These are phyloP conservation scores for Coranthus polyacanthus DNA, from an alignment of 2,797 vertebrate genomes.

Conservation along the genomic window DNA sequence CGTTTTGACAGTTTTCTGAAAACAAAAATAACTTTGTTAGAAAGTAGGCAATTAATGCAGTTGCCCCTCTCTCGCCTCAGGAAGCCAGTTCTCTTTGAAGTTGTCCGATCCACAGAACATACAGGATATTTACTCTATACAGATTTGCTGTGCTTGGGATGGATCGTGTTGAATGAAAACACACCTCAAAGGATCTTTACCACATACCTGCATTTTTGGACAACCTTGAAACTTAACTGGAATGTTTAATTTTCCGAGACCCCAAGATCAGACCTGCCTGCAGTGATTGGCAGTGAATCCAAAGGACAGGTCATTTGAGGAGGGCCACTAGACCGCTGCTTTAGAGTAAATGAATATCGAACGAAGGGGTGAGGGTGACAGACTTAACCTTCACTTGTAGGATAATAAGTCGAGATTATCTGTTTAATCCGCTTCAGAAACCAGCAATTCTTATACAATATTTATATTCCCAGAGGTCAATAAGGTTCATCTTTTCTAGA, in stretches of 20 bases:
- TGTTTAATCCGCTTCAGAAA: constrained; percentile 24
- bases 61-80: constrained; percentile 58
- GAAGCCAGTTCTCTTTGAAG: constrained; percentile 79
- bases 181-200: constrained; percentile 73
- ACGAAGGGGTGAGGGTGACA: background rate
- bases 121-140: constrained; percentile 80
- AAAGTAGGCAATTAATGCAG: constrained; percentile 69
- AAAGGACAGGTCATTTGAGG: constrained; percentile 42
- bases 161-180: constrained; percentile 72
- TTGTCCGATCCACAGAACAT: constrained; percentile 62
- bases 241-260: constrained; percentile 77
- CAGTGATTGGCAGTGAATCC: constrained; percentile 56
- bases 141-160: constrained; percentile 74
- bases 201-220: constrained; percentile 77
- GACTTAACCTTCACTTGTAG: no score
- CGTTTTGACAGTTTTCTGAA: constrained; percentile 56
- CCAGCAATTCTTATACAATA: background rate
- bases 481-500: constrained; percentile 13
- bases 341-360: background rate
- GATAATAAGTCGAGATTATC: no score
- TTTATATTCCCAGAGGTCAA: constrained; percentile 7
- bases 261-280: constrained; percentile 56
- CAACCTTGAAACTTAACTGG: constrained; percentile 65
- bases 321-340: constrained; percentile 5
- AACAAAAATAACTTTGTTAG: constrained; percentile 76